These are phyloP conservation scores for Drosophila melanocephala DNA, from an alignment of 2,888 invertebrate genomes.

Conservation along the genomic window DNA sequence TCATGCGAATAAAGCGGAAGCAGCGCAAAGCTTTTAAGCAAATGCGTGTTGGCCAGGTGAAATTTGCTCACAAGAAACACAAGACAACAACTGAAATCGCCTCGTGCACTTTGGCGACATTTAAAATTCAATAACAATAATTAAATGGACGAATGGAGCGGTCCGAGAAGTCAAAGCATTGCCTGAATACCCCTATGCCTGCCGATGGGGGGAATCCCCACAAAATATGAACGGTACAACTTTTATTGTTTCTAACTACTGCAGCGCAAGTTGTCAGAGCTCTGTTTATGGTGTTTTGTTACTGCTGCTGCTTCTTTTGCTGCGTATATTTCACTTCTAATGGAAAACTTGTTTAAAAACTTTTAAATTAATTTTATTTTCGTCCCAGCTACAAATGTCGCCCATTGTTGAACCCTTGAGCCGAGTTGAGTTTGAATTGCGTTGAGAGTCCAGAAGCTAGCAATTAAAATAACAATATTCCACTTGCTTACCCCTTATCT, in stretches of 20 bases:
- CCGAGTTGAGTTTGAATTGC: conserved; percentile 25
- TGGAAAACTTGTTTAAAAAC: conserved; percentile 79
- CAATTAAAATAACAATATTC: conserved; percentile 81
- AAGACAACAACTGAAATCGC: conserved; percentile 29
- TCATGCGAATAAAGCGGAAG: conserved; percentile 41
- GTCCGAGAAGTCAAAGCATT: not conserved
- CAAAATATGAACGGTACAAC: conserved; percentile 61
- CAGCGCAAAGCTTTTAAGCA: conserved; percentile 68
- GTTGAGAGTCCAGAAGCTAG: conserved; percentile 62
- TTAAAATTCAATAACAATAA: conserved; percentile 79
- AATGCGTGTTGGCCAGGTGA: conserved; percentile 54
- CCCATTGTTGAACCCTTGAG: conserved; percentile 45
- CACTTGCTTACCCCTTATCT: conserved; percentile 28
- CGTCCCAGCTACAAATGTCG: conserved; percentile 43
- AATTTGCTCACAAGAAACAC: conserved; percentile 2
- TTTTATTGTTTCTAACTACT: conserved; percentile 78
- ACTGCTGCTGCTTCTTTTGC: conserved; percentile 9
- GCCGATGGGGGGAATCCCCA: not conserved
- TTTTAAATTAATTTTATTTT: conserved; percentile 83
- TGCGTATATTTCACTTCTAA: conserved; percentile 53
- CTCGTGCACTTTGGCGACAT: conserved; percentile 54
- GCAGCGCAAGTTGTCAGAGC: conserved; percentile 60
- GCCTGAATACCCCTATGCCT: conserved; percentile 8
- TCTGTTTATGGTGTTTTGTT: not conserved
- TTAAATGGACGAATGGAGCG: conserved; percentile 50